phyloP scores from a whole-genome alignment of 2,888 invertebrate species.

The Chrysomela aeneicollis region DNA sequence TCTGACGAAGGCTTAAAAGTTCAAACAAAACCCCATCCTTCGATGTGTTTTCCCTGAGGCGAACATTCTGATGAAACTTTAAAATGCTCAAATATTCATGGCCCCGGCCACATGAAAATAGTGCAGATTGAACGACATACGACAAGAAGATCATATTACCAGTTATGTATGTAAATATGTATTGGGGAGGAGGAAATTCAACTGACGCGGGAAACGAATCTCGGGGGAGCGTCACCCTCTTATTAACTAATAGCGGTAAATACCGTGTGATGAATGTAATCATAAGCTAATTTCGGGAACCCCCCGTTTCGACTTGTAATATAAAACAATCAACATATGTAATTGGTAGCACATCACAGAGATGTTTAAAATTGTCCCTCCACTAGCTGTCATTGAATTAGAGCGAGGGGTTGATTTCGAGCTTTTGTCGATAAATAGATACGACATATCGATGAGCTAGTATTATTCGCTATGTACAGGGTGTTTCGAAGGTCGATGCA shows the following conservation, averaged over 20 bases:
- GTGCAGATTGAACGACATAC: constrained; percentile 38
- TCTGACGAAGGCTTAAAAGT: not conserved
- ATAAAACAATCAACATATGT: constrained; percentile 60
- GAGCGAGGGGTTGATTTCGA: constrained; percentile 20
- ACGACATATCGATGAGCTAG: not conserved
- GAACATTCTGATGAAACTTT: not conserved
- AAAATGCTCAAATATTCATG: constrained; percentile 13
- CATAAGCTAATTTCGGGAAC: constrained; percentile 60
- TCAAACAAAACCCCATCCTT: not conserved
- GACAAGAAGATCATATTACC: constrained; percentile 54
- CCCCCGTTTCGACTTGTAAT: constrained; percentile 54
- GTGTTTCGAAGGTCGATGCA: too few relatives aligned
- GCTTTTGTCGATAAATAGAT: constrained; percentile 19
- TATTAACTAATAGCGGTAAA: constrained; percentile 63
- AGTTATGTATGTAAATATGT: constrained; percentile 56
- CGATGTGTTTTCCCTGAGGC: not conserved
- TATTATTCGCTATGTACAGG: too few relatives aligned
- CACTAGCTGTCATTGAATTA: constrained; percentile 49
- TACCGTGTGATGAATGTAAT: constrained; percentile 63
- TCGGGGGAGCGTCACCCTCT: constrained; percentile 56
- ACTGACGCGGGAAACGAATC: constrained; percentile 47
- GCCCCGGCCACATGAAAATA: constrained; percentile 40
- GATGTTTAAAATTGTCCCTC: constrained; percentile 54
- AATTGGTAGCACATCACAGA: constrained; percentile 48
- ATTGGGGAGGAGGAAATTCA: constrained; percentile 43